Percentiles rank a stretch among this genome's conserved stretches.
phyloP scores from a whole-genome alignment of 2,113 vertebrate species.

The Gila orcuttii region DNA sequence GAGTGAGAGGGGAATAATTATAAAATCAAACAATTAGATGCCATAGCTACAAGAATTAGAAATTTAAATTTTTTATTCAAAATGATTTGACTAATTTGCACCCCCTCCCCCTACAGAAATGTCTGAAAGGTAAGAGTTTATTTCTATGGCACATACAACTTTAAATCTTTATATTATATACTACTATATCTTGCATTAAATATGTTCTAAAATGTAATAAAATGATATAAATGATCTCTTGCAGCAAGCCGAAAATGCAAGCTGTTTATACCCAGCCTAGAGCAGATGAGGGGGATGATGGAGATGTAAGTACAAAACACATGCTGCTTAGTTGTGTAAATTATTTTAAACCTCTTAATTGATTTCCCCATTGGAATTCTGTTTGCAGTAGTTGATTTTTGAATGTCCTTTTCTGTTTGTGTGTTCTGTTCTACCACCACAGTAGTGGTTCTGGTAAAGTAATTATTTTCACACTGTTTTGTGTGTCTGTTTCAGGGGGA shows the following conservation, averaged over 20 bases:
- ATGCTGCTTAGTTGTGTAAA: background rate
- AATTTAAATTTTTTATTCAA: background rate
- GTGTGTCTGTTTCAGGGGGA: slow-evolving; percentile 68
- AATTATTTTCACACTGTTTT: background rate
- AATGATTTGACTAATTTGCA: background rate
- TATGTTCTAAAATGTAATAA: background rate
- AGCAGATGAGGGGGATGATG: slow-evolving; percentile 58
- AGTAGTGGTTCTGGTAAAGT: background rate
- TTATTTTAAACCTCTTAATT: background rate
- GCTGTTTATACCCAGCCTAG: slow-evolving; percentile 68
- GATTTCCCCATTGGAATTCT: background rate
- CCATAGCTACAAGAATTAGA: no score
- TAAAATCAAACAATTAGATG: background rate
- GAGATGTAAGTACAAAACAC: slow-evolving; percentile 69
- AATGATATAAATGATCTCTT: slow-evolving; percentile 28
- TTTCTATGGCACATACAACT: background rate
- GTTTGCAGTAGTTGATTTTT: background rate
- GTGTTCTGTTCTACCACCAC: background rate
- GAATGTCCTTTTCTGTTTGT: background rate
- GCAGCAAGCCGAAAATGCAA: slow-evolving; percentile 64
- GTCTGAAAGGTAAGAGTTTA: slow-evolving; percentile 68
- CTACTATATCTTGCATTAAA: background rate
- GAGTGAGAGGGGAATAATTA: background rate
- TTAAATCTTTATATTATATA: background rate
- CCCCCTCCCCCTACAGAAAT: slow-evolving; percentile 59